Evolutionary conservation across 1,140 invertebrate species (phyloP).

Genomic region (Drosophila subobscura): DNA sequence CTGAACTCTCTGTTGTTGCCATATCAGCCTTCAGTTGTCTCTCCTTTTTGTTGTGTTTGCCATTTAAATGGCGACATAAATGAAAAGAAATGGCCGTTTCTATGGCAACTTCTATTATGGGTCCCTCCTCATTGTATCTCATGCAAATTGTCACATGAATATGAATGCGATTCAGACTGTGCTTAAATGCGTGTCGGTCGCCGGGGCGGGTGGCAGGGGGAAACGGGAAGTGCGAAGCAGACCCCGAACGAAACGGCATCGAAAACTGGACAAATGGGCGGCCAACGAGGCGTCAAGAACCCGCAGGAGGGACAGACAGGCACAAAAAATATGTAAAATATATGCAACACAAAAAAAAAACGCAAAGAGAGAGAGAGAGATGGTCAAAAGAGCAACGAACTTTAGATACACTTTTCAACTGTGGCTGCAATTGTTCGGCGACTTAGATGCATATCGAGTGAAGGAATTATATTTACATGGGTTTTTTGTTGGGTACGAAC

Average conservation of each 20-base stretch:
- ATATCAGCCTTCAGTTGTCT: conserved; percentile 2
- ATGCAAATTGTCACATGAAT: conserved; percentile 54
- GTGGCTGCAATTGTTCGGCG: not conserved
- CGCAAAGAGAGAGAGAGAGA: conserved; percentile 6
- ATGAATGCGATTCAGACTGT: conserved; percentile 42
- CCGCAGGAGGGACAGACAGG: conserved; percentile 32
- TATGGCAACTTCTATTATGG: conserved; percentile 44
- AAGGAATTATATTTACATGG: too few relatives aligned
- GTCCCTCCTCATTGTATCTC: conserved; percentile 39
- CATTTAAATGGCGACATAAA: conserved; percentile 41
- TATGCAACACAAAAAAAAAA: conserved; percentile 4
- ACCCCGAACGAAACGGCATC: conserved; percentile 1
- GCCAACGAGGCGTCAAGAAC: conserved; percentile 38
- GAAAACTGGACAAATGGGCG: conserved; percentile 43
- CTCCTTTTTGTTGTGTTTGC: conserved; percentile 15
- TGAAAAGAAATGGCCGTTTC: conserved; percentile 43
- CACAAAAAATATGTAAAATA: conserved; percentile 41
- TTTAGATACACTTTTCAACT: conserved; percentile 7
- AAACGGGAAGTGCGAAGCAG: conserved; percentile 32
- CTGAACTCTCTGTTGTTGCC: too few relatives aligned
- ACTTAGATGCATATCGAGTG: too few relatives aligned
- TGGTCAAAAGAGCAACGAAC: not conserved
- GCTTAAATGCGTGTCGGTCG: conserved; percentile 33
- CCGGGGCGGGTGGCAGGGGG: conserved; percentile 8
- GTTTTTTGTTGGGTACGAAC: too few relatives aligned